phyloP scores from a whole-genome alignment of 2,888 invertebrate genomes.

The Amiota minor region DNA sequence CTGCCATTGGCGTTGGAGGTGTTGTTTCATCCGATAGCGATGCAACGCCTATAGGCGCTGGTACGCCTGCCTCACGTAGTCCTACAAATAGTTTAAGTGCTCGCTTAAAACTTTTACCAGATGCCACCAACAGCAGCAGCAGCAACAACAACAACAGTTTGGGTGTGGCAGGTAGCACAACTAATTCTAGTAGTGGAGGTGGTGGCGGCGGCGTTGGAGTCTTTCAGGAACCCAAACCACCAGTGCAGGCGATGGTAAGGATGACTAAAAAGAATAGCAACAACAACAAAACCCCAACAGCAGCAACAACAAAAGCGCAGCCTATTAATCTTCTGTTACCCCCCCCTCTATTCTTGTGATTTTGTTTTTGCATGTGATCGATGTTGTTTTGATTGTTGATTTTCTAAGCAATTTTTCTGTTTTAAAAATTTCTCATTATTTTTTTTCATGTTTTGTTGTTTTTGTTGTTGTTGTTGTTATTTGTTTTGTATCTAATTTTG shows the following conservation, averaged over 20 bases:
- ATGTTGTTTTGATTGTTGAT: too few species aligned
- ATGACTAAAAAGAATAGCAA: neutral
- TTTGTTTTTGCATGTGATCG: neutral
- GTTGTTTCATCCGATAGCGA: constrained; percentile 69
- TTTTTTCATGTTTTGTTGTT: too few species aligned
- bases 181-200: constrained; percentile 14
- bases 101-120: constrained; percentile 40
- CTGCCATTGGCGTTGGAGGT: neutral
- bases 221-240: constrained; percentile 72
- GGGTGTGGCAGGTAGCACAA: constrained; percentile 41
- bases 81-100: constrained; percentile 67
- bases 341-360: neutral
- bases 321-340: neutral
- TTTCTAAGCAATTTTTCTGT: too few species aligned
- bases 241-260: constrained; percentile 69
- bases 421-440: too few species aligned
- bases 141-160: too few species aligned
- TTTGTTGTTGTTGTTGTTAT: too few species aligned
- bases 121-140: too few species aligned
- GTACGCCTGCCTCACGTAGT: constrained; percentile 70
- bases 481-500: too few species aligned
- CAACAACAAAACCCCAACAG: constrained; percentile 1
- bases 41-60: constrained; percentile 71
- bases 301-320: neutral
- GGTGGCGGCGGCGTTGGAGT: constrained; percentile 49